phyloP scores from a whole-genome alignment of 1,140 invertebrate genomes.

The Araneus ventricosus region DNA sequence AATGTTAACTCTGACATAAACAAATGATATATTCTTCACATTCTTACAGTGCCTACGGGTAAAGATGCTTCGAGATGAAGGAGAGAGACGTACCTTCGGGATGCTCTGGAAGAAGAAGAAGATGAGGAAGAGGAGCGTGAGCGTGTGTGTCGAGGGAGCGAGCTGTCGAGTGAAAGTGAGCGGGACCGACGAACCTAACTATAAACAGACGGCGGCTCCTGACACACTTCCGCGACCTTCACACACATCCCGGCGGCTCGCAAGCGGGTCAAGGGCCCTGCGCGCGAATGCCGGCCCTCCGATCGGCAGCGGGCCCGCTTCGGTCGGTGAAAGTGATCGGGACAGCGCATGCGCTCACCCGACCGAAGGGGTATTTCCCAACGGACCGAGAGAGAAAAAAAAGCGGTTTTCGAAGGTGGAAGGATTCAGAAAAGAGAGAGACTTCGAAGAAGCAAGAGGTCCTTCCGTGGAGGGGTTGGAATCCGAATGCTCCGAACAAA shows the following conservation, averaged over 20 bases:
- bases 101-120: neutral
- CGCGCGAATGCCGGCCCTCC: neutral
- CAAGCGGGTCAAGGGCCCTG: conserved; percentile 49
- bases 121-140: neutral
- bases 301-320: neutral
- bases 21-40: neutral
- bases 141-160: neutral
- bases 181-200: conserved; percentile 39
- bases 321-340: conserved; percentile 7
- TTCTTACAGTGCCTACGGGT: neutral
- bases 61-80: neutral
- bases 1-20: neutral
- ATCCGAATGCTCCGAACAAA: no score
- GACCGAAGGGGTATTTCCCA: conserved; percentile 51
- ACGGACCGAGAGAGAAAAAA: neutral
- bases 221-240: conserved; percentile 67
- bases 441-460: neutral
- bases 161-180: conserved; percentile 42
- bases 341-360: neutral
- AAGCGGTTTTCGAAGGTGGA: neutral
- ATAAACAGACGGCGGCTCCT: conserved; percentile 54
- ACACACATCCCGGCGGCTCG: conserved; percentile 43
- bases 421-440: neutral
- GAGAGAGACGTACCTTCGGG: neutral
- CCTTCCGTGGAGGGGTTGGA: no score